Conservation (phyloP, 2,113 vertebrate species). For the Thymallus thymallus region DNA sequence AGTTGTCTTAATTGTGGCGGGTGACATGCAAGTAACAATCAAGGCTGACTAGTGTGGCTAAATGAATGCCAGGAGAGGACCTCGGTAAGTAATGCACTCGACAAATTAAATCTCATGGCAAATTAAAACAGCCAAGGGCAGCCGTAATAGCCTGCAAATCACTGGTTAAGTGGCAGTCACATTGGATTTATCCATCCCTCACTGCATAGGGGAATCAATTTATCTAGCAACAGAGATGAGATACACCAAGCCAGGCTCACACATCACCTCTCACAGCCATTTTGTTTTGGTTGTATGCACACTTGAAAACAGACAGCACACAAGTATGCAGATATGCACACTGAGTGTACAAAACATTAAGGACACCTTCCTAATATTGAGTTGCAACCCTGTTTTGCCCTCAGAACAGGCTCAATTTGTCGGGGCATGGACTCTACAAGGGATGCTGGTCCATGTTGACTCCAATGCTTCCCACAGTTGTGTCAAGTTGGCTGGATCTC, state of each 20-base stretch:
- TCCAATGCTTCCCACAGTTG: too few relatives aligned
- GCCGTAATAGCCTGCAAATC: slow-evolving; percentile 59
- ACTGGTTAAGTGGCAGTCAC: slow-evolving; percentile 61
- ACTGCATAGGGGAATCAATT: slow-evolving; percentile 7
- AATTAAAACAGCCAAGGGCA: slow-evolving; percentile 59
- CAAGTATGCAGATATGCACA: neutral
- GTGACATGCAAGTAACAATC: slow-evolving; percentile 36
- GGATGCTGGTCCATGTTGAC: too few relatives aligned
- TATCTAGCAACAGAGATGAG: slow-evolving; percentile 15
- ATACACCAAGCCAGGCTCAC: too few relatives aligned
- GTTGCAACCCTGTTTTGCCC: too few relatives aligned
- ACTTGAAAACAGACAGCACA: neutral
- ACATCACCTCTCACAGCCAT: too few relatives aligned
- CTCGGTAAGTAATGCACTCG: slow-evolving; percentile 38
- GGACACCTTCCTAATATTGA: too few relatives aligned
- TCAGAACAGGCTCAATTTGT: too few relatives aligned
- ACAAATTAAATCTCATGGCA: slow-evolving; percentile 60
- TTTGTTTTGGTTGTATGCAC: too few relatives aligned
- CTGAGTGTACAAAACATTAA: too few relatives aligned
- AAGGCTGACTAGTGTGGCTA: slow-evolving; percentile 42
- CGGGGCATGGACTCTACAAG: too few relatives aligned
- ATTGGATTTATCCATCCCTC: slow-evolving; percentile 52
- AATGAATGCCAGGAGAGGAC: slow-evolving; percentile 43
- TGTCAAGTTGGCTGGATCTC: too few relatives aligned
- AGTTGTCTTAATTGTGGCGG: slow-evolving; percentile 14